Conservation (phyloP, 1,140 invertebrate species). For the Dendroctonus ponderosae region DNA sequence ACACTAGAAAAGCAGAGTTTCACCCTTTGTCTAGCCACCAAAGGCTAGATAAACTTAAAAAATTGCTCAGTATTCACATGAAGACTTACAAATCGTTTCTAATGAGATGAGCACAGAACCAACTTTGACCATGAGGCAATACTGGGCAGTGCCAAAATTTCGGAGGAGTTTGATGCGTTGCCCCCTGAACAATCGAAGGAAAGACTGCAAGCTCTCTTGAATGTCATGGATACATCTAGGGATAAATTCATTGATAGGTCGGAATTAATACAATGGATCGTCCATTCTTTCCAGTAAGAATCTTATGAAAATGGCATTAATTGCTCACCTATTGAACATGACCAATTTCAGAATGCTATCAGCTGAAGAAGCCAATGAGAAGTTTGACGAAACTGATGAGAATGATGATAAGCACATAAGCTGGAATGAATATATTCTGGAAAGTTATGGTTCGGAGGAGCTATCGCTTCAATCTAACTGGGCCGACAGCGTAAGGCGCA, state of each 20-base stretch:
- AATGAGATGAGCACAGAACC: constrained; percentile 66
- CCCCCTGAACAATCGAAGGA: constrained; percentile 83
- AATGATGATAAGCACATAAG: constrained; percentile 79
- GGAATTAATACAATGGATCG: constrained; percentile 90
- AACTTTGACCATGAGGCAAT: constrained; percentile 92
- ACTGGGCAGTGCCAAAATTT: constrained; percentile 81
- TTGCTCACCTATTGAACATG: constrained; percentile 6
- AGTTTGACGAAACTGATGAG: constrained; percentile 81
- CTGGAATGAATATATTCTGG: constrained; percentile 85
- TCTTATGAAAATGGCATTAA: not conserved
- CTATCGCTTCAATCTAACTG: no score
- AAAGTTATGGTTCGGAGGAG: constrained; percentile 66
- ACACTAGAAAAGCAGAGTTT: no score
- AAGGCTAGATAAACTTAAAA: no score
- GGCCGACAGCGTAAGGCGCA: no score
- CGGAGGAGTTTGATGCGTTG: constrained; percentile 90
- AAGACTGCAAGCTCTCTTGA: constrained; percentile 74
- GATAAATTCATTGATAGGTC: constrained; percentile 72
- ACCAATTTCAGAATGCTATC: constrained; percentile 69
- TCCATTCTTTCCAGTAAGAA: constrained; percentile 85
- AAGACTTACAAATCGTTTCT: not conserved
- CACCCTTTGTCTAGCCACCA: no score
- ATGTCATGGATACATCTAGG: constrained; percentile 83
- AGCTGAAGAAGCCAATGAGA: constrained; percentile 82
- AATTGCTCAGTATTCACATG: no score